Evolutionary conservation across 2,888 invertebrate species (phyloP).

Genomic region (Penaeus monodon): DNA sequence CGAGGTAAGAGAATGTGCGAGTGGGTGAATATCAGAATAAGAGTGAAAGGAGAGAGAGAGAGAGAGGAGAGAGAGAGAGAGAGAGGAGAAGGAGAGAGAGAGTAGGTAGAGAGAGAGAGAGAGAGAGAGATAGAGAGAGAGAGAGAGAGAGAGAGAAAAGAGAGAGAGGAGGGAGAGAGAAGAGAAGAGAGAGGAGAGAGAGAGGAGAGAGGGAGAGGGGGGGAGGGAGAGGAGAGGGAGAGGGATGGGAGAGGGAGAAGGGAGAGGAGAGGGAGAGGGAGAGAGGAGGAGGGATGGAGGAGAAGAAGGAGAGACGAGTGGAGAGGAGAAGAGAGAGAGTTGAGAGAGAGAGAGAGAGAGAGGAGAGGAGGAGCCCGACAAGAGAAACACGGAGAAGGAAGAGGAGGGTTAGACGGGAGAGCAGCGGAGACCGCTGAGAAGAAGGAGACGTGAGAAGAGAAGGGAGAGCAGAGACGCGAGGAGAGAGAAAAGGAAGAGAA

Average conservation of each 20-base stretch:
- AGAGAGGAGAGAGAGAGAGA: conserved; percentile 6
- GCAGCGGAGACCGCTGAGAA: no score
- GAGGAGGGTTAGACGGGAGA: conserved; percentile 1
- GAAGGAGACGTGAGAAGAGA: neutral
- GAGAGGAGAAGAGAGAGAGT: conserved; percentile 23
- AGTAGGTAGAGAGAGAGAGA: conserved; percentile 1
- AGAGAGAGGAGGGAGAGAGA: no score
- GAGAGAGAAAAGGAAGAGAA: conserved; percentile 7
- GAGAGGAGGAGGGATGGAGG: neutral
- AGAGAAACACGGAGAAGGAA: no score
- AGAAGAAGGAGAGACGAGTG: neutral
- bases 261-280: neutral
- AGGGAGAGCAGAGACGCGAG: neutral
- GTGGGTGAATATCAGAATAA: neutral
- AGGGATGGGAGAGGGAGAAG: neutral
- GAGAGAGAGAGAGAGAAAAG: neutral
- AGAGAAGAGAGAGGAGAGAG: neutral
- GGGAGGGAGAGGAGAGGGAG: neutral
- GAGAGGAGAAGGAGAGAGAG: neutral
- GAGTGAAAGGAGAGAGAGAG: neutral
- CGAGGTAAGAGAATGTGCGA: neutral
- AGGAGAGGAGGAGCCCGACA: neutral
- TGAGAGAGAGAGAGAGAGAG: neutral
- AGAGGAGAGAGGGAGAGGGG: neutral
- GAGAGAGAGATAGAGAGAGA: conserved; percentile 11